phyloP scores from a whole-genome alignment of 2,113 vertebrate species.

The Leucoraja erinaceus region DNA sequence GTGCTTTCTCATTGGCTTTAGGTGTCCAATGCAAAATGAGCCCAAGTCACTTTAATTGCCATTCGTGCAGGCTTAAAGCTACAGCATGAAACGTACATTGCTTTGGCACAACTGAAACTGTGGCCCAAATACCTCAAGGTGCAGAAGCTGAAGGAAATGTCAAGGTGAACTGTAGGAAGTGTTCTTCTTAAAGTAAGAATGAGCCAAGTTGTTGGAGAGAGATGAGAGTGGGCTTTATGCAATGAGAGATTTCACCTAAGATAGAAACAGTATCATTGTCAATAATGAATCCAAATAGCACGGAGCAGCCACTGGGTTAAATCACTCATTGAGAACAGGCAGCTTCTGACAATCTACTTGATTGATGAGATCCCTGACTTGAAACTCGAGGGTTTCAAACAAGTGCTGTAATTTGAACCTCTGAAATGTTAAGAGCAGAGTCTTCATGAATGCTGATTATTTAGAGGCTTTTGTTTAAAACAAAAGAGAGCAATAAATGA shows the following conservation, averaged over 20 bases:
- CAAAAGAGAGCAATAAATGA: not conserved
- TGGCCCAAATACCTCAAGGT: not conserved
- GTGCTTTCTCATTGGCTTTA: not conserved
- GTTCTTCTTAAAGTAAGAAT: not conserved
- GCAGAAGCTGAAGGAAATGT: not conserved
- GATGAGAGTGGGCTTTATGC: not conserved
- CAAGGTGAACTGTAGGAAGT: not conserved
- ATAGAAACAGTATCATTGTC: not conserved
- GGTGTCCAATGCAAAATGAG: not conserved
- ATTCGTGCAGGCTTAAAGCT: not conserved
- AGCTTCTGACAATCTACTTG: not conserved
- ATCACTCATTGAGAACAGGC: not conserved
- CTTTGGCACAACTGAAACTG: not conserved
- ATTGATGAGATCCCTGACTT: not conserved
- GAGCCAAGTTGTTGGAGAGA: not conserved
- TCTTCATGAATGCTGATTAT: not conserved
- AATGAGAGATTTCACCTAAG: not conserved
- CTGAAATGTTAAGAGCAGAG: no score
- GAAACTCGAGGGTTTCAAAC: not conserved
- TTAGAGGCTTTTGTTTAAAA: not conserved
- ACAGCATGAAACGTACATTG: not conserved
- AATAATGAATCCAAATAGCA: not conserved
- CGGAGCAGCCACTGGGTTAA: not conserved
- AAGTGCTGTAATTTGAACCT: not conserved
- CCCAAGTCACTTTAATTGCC: not conserved